Conservation (phyloP, 2,113 vertebrate species). For the Eubucco bourcierii region DNA sequence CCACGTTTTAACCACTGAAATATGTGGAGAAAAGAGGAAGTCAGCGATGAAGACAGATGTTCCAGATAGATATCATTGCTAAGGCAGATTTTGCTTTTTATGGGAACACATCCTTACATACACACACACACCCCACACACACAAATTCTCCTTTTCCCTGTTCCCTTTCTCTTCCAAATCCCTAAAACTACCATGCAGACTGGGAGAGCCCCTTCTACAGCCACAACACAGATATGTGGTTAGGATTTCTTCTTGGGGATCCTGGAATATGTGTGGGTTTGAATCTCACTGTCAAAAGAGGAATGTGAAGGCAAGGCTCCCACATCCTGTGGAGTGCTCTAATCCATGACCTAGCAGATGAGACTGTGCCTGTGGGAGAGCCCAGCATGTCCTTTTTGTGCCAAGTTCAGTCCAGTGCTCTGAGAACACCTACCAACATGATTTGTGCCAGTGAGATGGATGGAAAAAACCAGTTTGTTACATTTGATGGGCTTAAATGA, state of each 20-base stretch:
- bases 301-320: constrained; percentile 45
- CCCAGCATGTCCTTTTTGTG: background rate
- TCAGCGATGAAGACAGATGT: background rate
- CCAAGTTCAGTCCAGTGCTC: background rate
- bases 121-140: too few relatives aligned
- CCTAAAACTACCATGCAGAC: background rate
- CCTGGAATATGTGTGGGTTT: constrained; percentile 46
- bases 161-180: background rate
- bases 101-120: background rate
- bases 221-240: constrained; percentile 9
- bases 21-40: constrained; percentile 22
- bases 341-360: background rate
- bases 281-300: constrained; percentile 17
- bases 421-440: background rate
- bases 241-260: constrained; percentile 41
- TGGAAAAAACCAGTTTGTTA: background rate
- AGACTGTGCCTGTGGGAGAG: constrained; percentile 10
- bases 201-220: background rate
- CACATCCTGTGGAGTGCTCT: constrained; percentile 56
- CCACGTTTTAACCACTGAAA: constrained; percentile 41
- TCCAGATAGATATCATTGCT: background rate
- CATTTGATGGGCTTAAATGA: background rate
- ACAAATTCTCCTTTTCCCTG: background rate
- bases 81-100: background rate
- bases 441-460: background rate